Base-by-base conservation (phyloP, 1,140 invertebrate species). In the Thalassaphorura encarpata region DNA sequence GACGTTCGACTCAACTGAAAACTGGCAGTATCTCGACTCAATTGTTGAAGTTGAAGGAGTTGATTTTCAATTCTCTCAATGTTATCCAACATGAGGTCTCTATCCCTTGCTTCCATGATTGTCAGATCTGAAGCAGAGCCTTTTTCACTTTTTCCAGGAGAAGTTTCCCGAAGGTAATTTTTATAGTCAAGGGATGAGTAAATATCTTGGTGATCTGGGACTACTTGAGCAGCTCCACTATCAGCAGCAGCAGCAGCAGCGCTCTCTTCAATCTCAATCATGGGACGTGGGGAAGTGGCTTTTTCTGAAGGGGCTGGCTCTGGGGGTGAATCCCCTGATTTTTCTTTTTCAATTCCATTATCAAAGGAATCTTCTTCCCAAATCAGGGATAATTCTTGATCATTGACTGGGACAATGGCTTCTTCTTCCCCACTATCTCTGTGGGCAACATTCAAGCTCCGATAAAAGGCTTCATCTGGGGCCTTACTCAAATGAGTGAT, bases 391-490 rank as follows among this genome's bases (percentile, higher is more conserved):
- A 87, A 70, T 61, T 86, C 83, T 39, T 63, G 60, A 18, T 70
- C 69, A 2, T 60, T 52, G 23, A 66, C 67, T n/a, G 62, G 56
- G 15, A 67, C 54, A 39, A 67, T 82, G 78, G 64, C 78, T 79
- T 36, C 33, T n/a, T n/a, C n/a, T 54, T 51, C 27, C 80, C 80
- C 24, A 83, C 71, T 84, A 62, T 90, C 85, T 36, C 86, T 76
- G 71, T 89, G 89, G 23, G 85, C 86, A 68, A 85, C 84, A 71
- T 91, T 90, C 19, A 92, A 75, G 68, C 84, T 89, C 61, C 85
- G 79, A 70, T 92, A 91, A 73, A 90, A 92, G 13, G 84, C 85
- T 72, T 92, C 88, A 68, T 88, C 84, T 3, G 86, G 84, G 36
- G 77, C 73, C 60, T 74, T 72, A n/a, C n/a, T n/a, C n/a, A n/a